Conservation (phyloP, 2,797 vertebrate species). For the Pseudopleuronectes americanus region DNA sequence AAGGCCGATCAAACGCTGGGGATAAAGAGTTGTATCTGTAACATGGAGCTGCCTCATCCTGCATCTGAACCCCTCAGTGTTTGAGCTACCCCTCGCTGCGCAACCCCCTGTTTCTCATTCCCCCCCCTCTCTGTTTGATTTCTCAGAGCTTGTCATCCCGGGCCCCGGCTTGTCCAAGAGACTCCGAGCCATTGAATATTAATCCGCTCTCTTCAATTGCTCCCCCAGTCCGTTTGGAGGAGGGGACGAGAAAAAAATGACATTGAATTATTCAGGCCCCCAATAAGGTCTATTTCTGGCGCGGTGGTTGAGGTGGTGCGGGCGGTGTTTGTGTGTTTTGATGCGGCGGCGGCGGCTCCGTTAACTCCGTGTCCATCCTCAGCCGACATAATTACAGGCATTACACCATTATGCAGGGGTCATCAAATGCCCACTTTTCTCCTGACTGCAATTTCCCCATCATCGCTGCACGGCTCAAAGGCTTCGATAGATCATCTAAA, state of each 20-base stretch:
- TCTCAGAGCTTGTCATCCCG: slow-evolving; percentile 68
- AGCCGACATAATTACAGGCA: slow-evolving; percentile 67
- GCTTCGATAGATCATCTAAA: slow-evolving; percentile 55
- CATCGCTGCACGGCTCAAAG: slow-evolving; percentile 36
- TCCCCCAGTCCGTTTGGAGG: slow-evolving; percentile 68
- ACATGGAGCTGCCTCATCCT: slow-evolving; percentile 33
- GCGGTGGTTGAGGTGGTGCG: slow-evolving; percentile 59
- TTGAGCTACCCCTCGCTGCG: slow-evolving; percentile 55
- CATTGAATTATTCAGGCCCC: slow-evolving; percentile 80
- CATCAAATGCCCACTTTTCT: slow-evolving; percentile 58
- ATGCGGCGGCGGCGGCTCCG: slow-evolving; percentile 52
- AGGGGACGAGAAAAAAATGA: slow-evolving; percentile 64
- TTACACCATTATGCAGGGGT: slow-evolving; percentile 65
- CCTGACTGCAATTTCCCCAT: slow-evolving; percentile 53
- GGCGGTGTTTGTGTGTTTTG: slow-evolving; percentile 73
- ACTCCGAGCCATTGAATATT: slow-evolving; percentile 81
- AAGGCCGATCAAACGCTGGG: slow-evolving; percentile 49
- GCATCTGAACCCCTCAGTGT: slow-evolving; percentile 50
- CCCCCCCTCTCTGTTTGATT: slow-evolving; percentile 69
- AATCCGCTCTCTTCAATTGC: slow-evolving; percentile 80
- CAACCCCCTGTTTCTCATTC: slow-evolving; percentile 61
- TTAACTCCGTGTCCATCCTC: slow-evolving; percentile 65
- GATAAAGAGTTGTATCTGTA: slow-evolving; percentile 7
- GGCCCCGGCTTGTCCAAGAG: slow-evolving; percentile 74
- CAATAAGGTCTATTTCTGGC: slow-evolving; percentile 80